Base-by-base conservation (phyloP, 2,113 vertebrate species). In the Collichthys lucidus region DNA sequence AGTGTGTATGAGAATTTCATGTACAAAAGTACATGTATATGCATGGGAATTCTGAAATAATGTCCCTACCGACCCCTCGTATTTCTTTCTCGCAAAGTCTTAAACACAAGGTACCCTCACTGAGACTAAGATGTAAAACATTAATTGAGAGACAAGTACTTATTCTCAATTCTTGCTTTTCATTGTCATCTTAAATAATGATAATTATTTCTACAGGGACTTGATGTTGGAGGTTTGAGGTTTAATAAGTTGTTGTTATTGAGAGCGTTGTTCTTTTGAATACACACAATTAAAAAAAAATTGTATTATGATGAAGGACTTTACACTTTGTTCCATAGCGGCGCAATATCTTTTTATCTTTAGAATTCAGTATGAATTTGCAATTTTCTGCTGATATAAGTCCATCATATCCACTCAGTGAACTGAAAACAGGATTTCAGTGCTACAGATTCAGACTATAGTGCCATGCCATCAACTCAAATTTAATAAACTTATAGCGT, bases 331-430 rank as follows among this genome's bases (percentile, higher is more conserved):
- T 61, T 64, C 59, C 31, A 3, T 12, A 60, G 19, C 62, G 20
- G n/a, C 35, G 22, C 0, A 3, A 53, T 35, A 14, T 59, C 19
- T 67, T 44, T 68, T 16, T 65, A 49, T 57, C n/a, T 73, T 61
- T 71, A 44, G 52, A 75, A 82, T 40, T 76, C 55, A 47, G 22
- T 14, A 11, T 78, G 59, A 75, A 64, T 62, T 20, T 1, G 0
- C 11, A 17, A 35, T 71, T 42, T 75, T 50, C 74, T 50, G 46
- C 29, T 40, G 55, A 49, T 24, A 50, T 61, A 74, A 19, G 75
- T 84, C 56, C 53, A 77, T 72, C 73, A 76, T 67, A 68, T 63
- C 56, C 20, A 62, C 35, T 70, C 53, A 66, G 35, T 80, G 66
- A 72, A 65, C 16, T 74, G 62, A 80, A 68, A 47, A 67, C 19